phyloP scores from a whole-genome alignment of 2,797 vertebrate genomes.

The Danio albolineatus region DNA sequence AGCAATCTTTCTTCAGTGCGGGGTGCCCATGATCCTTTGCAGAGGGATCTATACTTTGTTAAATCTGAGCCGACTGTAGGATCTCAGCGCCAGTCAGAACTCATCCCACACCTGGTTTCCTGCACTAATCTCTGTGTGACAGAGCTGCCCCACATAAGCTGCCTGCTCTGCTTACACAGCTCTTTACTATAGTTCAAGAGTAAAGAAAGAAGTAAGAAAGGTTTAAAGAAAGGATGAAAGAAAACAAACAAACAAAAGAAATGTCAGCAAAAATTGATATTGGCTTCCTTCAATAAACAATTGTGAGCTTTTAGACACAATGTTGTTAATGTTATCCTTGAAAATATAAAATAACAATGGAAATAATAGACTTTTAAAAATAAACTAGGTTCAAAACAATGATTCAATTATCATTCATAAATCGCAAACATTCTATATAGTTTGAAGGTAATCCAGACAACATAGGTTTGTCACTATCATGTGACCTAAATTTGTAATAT shows the following conservation, averaged over 20 bases:
- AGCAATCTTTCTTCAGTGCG: constrained; percentile 31
- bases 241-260: neutral
- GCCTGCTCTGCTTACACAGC: constrained; percentile 41
- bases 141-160: constrained; percentile 41
- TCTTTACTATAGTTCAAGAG: constrained; percentile 24
- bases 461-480: too few species aligned
- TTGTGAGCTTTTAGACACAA: too few species aligned
- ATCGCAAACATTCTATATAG: too few species aligned
- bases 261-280: neutral
- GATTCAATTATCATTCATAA: too few species aligned
- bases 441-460: too few species aligned
- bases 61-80: constrained; percentile 38
- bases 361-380: too few species aligned
- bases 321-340: too few species aligned
- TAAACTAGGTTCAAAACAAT: too few species aligned
- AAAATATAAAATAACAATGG: too few species aligned
- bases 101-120: constrained; percentile 53
- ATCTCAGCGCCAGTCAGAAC: constrained; percentile 40
- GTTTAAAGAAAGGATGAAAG: neutral
- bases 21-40: constrained; percentile 27
- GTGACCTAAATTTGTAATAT: too few species aligned
- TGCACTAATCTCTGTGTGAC: constrained; percentile 53
- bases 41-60: constrained; percentile 11
- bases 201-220: neutral
- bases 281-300: too few species aligned